These are phyloP conservation scores for Arrhamphus sclerolepis DNA, from an alignment of 2,797 vertebrate species.

Conservation along the genomic window DNA sequence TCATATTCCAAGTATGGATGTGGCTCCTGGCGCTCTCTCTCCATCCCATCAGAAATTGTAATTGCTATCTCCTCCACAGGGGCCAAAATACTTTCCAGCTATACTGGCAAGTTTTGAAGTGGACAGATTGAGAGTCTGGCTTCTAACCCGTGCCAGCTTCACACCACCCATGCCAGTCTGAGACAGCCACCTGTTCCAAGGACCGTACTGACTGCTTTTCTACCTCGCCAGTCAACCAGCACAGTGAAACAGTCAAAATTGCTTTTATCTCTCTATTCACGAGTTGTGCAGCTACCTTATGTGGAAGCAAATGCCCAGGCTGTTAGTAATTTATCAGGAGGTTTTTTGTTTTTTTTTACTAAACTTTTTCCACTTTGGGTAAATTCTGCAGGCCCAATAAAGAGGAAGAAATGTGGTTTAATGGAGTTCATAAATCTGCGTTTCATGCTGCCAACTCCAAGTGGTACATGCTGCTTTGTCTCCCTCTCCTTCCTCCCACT, in stretches of 20 bases:
- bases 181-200: slow-evolving; percentile 78
- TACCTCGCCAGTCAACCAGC: slow-evolving; percentile 44
- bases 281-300: slow-evolving; percentile 50
- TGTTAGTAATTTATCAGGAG: slow-evolving; percentile 74
- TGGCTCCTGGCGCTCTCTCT: slow-evolving; percentile 54
- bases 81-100: slow-evolving; percentile 64
- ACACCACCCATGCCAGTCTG: slow-evolving; percentile 57
- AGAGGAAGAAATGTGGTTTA: slow-evolving; percentile 80
- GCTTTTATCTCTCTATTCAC: slow-evolving; percentile 58
- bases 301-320: slow-evolving; percentile 60
- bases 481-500: slow-evolving; percentile 43
- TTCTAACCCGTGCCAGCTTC: slow-evolving; percentile 59
- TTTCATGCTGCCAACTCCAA: slow-evolving; percentile 79
- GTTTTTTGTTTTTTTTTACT: slow-evolving; percentile 12
- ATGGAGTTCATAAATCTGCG: slow-evolving; percentile 84
- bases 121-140: slow-evolving; percentile 78
- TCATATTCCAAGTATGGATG: slow-evolving; percentile 62
- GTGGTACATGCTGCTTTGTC: slow-evolving; percentile 61
- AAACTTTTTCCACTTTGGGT: slow-evolving; percentile 62
- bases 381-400: slow-evolving; percentile 80
- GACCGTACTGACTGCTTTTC: slow-evolving; percentile 51
- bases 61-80: slow-evolving; percentile 72
- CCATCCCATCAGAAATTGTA: slow-evolving; percentile 70
- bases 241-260: slow-evolving; percentile 48
- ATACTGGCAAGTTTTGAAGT: slow-evolving; percentile 73